Evolutionary conservation across 2,888 invertebrate species (phyloP), one percentile per base, ranked within the genome.

Genomic region (Acanthopleura granulata): DNA sequence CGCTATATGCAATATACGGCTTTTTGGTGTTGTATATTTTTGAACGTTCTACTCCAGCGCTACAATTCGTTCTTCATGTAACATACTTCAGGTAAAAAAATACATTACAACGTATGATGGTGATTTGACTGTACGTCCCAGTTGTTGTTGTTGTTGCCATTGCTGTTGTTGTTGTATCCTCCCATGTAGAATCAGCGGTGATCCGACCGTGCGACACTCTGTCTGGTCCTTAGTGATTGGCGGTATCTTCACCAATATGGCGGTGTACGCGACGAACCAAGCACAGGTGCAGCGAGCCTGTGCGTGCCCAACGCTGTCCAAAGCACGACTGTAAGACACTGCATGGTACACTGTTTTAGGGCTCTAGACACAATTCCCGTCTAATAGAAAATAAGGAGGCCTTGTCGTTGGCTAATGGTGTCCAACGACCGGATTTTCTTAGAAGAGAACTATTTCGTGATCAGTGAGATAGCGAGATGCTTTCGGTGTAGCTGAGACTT

Each of bases 211-310:
- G 0, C 93, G 97, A 0, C 97, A 97, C 89, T 96, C 95, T 29
- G 94, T 97, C 78, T 98, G 97, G 96, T 93, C 94, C 0, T 93
- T 95, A 0, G 88, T 95, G 14, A 91, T 96, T 78, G 98, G 97
- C 27, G 97, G 96, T 1, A 95, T 95, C 30, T 94, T 97, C 89
- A 97, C 96, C 85, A 97, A 97, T 97, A 93, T 95, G 74, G 95
- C 96, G 73, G 94, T 97, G 93, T 97, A 96, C 90, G 96, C 96
- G 87, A 95, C 96, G 50, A 97, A 97, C 91, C 98, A 98, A 90
- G 96, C 97, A 0, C 96, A 97, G 75, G 95, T 98, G 49, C 98
- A 98, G 91, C 95, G 98, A 89, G 97, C 97, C 88, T 93, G 97
- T 79, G 95, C 96, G 0, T 95, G 97, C 1, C 94, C 96, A 86